Percentiles rank a stretch among this genome's conserved stretches.
phyloP scores from a whole-genome alignment of 2,888 invertebrate species.

The Galerucella calmariensis region DNA sequence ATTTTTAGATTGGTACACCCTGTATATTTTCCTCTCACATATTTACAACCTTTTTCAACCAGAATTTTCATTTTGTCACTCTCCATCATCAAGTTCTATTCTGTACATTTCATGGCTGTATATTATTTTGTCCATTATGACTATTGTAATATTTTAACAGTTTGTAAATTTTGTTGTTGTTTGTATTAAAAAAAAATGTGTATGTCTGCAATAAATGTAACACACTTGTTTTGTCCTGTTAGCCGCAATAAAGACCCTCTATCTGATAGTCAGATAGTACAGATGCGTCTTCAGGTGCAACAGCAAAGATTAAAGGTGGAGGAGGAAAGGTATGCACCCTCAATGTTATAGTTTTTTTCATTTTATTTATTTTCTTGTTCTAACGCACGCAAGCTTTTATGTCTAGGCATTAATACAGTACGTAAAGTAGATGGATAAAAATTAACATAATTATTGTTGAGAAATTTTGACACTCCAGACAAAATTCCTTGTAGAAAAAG shows the following conservation, averaged over 20 bases:
- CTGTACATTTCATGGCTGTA: too few relatives aligned
- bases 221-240: slow-evolving; percentile 61
- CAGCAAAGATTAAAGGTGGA: slow-evolving; percentile 83
- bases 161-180: not conserved
- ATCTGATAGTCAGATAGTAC: slow-evolving; percentile 83
- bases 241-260: slow-evolving; percentile 74
- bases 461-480: too few relatives aligned
- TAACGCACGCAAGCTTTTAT: slow-evolving; percentile 40
- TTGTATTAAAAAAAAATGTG: slow-evolving; percentile 4
- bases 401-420: slow-evolving; percentile 18
- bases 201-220: slow-evolving; percentile 21
- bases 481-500: too few relatives aligned
- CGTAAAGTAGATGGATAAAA: not conserved
- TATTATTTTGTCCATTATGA: too few relatives aligned
- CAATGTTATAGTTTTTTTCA: slow-evolving; percentile 26
- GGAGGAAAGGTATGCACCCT: slow-evolving; percentile 78
- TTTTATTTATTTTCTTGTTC: slow-evolving; percentile 38
- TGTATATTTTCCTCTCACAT: too few relatives aligned
- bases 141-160: too few relatives aligned
- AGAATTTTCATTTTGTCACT: too few relatives aligned
- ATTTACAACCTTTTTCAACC: too few relatives aligned
- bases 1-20: too few relatives aligned
- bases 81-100: too few relatives aligned
- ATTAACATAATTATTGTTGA: not conserved
- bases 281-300: slow-evolving; percentile 83